phyloP scores from a whole-genome alignment of 2,888 invertebrate genomes.

The Pseudanteris insignis region DNA sequence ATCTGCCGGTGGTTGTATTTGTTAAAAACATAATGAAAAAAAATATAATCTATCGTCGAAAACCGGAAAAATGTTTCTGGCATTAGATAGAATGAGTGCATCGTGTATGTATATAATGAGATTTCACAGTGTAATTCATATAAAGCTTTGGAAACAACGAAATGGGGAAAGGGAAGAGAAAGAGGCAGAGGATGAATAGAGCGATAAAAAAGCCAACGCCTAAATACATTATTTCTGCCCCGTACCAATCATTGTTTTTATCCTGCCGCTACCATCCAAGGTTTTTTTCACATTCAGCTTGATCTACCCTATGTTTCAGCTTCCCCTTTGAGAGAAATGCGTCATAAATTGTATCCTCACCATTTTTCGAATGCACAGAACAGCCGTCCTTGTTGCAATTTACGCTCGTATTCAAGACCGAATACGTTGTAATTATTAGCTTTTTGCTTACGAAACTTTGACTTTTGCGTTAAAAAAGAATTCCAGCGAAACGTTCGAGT shows the following conservation, averaged over 20 bases:
- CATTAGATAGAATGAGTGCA: constrained; percentile 57
- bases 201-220: constrained; percentile 60
- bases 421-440: constrained; percentile 37
- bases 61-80: constrained; percentile 57
- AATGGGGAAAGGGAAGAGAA: constrained; percentile 39
- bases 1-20: too few relatives aligned
- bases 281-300: constrained; percentile 45
- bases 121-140: constrained; percentile 64
- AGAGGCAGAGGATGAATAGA: constrained; percentile 37
- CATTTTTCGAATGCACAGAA: constrained; percentile 46
- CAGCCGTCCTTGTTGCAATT: constrained; percentile 43
- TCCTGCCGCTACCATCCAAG: constrained; percentile 44
- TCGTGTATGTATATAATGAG: constrained; percentile 63
- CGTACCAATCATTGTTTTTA: constrained; percentile 48
- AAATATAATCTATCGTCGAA: constrained; percentile 30
- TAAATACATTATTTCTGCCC: constrained; percentile 60
- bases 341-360: constrained; percentile 47
- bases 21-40: constrained; percentile 35
- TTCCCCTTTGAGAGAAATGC: constrained; percentile 45
- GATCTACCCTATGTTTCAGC: constrained; percentile 47
- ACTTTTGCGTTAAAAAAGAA: too few relatives aligned
- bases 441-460: constrained; percentile 11
- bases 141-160: constrained; percentile 63
- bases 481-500: too few relatives aligned
- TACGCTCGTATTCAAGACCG: constrained; percentile 32